Conservation (phyloP, 2,113 vertebrate species). For the Pachypanchax playfairii region DNA sequence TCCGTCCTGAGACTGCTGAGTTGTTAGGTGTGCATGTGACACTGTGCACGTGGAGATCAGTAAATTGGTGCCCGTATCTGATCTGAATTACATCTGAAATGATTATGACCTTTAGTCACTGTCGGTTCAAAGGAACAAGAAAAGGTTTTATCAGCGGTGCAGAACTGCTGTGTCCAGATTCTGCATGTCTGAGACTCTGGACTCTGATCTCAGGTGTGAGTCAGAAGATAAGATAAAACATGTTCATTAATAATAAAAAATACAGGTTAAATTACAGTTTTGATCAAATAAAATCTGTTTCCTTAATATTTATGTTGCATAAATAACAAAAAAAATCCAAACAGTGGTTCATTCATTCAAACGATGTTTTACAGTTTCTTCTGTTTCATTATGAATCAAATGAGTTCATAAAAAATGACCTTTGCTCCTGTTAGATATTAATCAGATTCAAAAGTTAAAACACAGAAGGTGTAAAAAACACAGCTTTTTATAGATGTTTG, state of each 20-base stretch:
- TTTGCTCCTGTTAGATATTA: slow-evolving; percentile 4
- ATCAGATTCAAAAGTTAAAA: slow-evolving; percentile 9
- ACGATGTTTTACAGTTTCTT: background rate
- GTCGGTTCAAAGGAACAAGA: slow-evolving; percentile 29
- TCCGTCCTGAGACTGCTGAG: slow-evolving; percentile 8
- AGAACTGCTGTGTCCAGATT: slow-evolving; percentile 53
- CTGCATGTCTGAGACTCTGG: slow-evolving; percentile 54
- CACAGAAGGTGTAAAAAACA: too few species aligned
- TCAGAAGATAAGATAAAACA: slow-evolving; percentile 74
- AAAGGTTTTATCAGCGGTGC: slow-evolving; percentile 51
- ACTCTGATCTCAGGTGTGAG: slow-evolving; percentile 71
- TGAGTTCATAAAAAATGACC: background rate
- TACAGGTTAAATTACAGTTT: too few species aligned
- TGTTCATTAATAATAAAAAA: slow-evolving; percentile 43
- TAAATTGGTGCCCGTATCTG: slow-evolving; percentile 57
- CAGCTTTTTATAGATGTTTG: too few species aligned
- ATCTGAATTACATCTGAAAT: slow-evolving; percentile 55
- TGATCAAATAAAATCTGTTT: too few species aligned
- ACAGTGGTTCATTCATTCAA: too few species aligned
- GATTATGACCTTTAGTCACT: slow-evolving; percentile 40
- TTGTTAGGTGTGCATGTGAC: slow-evolving; percentile 34
- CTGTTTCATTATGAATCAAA: slow-evolving; percentile 26
- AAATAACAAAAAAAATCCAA: too few species aligned
- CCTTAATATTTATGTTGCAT: too few species aligned
- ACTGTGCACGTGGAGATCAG: slow-evolving; percentile 25